These are phyloP conservation scores for Stictocephala bisonia DNA, from an alignment of 2,888 invertebrate species.

Conservation along the genomic window DNA sequence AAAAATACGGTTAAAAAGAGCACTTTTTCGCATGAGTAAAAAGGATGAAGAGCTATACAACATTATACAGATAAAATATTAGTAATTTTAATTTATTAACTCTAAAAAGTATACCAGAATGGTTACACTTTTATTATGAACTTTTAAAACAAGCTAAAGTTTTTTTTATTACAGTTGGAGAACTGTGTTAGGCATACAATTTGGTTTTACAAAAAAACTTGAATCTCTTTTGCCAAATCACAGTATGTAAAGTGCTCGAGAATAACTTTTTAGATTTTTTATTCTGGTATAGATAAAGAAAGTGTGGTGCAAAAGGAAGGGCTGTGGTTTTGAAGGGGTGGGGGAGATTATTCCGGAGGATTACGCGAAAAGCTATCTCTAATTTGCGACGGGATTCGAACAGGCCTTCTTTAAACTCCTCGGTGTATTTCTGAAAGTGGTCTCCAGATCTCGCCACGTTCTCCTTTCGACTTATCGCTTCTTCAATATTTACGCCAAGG, in stretches of 20 bases:
- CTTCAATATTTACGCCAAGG: slow-evolving; percentile 32
- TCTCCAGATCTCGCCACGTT: slow-evolving; percentile 23
- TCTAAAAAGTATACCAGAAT: no score
- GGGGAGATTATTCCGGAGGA: slow-evolving; percentile 44
- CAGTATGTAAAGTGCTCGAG: slow-evolving; percentile 42
- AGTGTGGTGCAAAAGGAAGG: not conserved
- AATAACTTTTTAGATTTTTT: slow-evolving; percentile 35
- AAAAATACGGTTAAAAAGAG: no score
- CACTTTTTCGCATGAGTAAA: no score
- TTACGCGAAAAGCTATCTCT: slow-evolving; percentile 49
- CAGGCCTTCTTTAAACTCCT: slow-evolving; percentile 24
- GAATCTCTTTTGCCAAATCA: no score
- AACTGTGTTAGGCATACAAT: no score
- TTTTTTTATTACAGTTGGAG: no score
- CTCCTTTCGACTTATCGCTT: slow-evolving; percentile 3
- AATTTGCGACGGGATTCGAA: slow-evolving; percentile 53
- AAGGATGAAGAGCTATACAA: no score
- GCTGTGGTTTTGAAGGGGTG: not conserved
- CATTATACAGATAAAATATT: no score
- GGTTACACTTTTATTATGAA: no score
- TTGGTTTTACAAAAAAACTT: no score
- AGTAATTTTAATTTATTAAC: no score
- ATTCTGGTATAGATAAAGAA: slow-evolving; percentile 39
- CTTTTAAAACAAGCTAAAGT: no score
- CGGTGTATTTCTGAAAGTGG: slow-evolving; percentile 26